Conservation (phyloP, 2,888 invertebrate genomes). For the Diachrysia chrysitis region DNA sequence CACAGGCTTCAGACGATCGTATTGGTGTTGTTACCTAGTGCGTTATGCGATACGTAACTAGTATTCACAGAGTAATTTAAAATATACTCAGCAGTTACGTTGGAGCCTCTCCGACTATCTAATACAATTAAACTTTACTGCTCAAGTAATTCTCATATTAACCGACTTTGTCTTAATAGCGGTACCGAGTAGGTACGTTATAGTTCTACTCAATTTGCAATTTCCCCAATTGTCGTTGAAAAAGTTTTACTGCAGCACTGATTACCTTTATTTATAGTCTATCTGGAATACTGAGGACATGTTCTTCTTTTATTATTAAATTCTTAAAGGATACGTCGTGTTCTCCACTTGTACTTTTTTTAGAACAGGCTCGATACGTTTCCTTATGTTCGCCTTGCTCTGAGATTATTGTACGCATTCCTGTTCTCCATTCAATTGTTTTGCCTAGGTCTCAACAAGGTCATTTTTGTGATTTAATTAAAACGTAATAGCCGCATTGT, state of each 20-base stretch:
- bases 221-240: conserved; percentile 49
- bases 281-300: conserved; percentile 14
- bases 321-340: conserved; percentile 5
- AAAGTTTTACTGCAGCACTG: conserved; percentile 32
- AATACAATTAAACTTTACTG: conserved; percentile 48
- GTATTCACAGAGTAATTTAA: conserved; percentile 32
- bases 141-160: conserved; percentile 40
- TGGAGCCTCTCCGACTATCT: conserved; percentile 18
- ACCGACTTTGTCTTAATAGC: conserved; percentile 36
- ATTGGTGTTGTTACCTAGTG: conserved; percentile 18
- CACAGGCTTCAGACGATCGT: conserved; percentile 11
- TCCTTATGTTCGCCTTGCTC: conserved; percentile 26
- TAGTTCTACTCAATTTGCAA: conserved; percentile 46
- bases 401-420: conserved; percentile 21
- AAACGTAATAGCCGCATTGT: not conserved
- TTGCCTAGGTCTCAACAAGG: conserved; percentile 7
- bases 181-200: conserved; percentile 34
- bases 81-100: conserved; percentile 15
- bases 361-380: conserved; percentile 19
- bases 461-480: conserved; percentile 8
- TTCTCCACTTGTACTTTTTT: conserved; percentile 21
- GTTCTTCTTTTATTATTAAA: conserved; percentile 17
- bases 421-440: conserved; percentile 25
- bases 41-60: conserved; percentile 24
- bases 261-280: conserved; percentile 20